Evolutionary conservation across 2,797 vertebrate genomes (phyloP).

Genomic region (Sebastes goodei): DNA sequence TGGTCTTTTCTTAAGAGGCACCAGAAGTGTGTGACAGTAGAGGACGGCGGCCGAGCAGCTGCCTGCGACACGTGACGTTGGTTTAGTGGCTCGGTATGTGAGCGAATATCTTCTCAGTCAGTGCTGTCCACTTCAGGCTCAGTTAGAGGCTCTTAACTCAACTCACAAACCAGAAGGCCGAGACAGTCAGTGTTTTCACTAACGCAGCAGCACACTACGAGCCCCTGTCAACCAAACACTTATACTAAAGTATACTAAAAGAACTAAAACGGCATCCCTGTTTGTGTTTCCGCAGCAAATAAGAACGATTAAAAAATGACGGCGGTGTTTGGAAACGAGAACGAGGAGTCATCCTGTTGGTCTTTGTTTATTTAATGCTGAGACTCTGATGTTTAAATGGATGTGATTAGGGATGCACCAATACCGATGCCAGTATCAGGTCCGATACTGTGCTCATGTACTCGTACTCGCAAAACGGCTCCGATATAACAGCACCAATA

Average conservation of each 20-base stretch:
- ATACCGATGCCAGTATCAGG: no score
- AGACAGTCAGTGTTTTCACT: constrained; percentile 41
- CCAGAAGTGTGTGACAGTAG: constrained; percentile 47
- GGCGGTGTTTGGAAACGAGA: no score
- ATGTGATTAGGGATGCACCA: no score
- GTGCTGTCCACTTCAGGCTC: constrained; percentile 56
- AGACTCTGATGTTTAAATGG: background rate
- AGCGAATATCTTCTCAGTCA: background rate
- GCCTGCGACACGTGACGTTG: constrained; percentile 50
- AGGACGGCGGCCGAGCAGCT: constrained; percentile 52
- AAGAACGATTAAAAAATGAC: no score
- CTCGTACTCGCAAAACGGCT: no score
- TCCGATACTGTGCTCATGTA: no score
- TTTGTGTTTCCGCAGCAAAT: background rate
- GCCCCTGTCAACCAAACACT: background rate
- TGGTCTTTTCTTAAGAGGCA: background rate
- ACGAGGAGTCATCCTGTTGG: background rate
- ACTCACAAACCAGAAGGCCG: constrained; percentile 52
- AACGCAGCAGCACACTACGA: background rate
- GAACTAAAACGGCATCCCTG: background rate
- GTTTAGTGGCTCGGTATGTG: background rate
- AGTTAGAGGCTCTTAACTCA: constrained; percentile 43
- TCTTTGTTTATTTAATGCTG: background rate
- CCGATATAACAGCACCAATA: no score
- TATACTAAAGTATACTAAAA: background rate